Conservation (phyloP, 1,140 invertebrate genomes). For the Eufriesea mexicana region DNA sequence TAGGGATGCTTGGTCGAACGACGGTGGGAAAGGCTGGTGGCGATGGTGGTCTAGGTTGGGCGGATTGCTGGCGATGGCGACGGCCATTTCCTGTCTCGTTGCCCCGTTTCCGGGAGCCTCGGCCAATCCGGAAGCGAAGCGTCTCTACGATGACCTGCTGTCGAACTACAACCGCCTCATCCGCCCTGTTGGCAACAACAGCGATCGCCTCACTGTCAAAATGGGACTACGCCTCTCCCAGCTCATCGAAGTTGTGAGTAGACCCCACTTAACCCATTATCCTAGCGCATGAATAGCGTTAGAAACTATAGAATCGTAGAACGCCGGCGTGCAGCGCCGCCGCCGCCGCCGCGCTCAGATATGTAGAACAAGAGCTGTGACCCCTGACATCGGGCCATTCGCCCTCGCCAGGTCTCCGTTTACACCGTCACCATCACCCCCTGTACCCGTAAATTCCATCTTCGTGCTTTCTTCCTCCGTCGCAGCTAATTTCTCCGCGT, state of each 20-base stretch:
- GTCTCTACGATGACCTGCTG: constrained; percentile 96
- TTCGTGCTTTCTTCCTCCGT: too few relatives aligned
- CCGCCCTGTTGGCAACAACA: constrained; percentile 97
- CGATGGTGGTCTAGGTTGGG: constrained; percentile 86
- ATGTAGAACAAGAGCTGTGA: constrained; percentile 38
- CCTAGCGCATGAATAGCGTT: constrained; percentile 38
- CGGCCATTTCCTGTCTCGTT: constrained; percentile 84
- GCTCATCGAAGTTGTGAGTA: constrained; percentile 98
- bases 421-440: too few relatives aligned
- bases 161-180: constrained; percentile 99
- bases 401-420: constrained; percentile 1
- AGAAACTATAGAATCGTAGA: constrained; percentile 29
- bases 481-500: too few relatives aligned
- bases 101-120: constrained; percentile 77
- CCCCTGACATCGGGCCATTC: background rate
- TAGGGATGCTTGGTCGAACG: constrained; percentile 82
- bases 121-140: constrained; percentile 95
- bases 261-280: constrained; percentile 58
- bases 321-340: background rate
- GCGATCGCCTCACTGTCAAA: constrained; percentile 97
- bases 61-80: constrained; percentile 83
- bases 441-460: too few relatives aligned
- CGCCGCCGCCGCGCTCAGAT: constrained; percentile 1
- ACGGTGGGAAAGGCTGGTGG: constrained; percentile 84
- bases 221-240: constrained; percentile 98